Percentiles rank a stretch among this genome's conserved stretches.
Evolutionary conservation across 2,797 vertebrate species (phyloP).

Genomic region (Bovichtus variegatus): DNA sequence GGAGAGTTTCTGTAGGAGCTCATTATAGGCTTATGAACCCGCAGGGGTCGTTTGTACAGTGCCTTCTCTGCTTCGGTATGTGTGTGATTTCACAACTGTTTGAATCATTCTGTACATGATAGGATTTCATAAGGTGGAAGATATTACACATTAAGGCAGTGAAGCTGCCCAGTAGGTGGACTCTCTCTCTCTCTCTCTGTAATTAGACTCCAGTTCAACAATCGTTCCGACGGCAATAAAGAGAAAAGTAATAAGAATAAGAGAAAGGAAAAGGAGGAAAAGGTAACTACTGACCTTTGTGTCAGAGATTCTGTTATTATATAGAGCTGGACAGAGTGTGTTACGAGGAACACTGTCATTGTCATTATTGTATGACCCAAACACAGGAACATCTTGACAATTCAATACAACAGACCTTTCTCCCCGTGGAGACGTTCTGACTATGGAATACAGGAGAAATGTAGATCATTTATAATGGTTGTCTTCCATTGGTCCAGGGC

Average conservation of each 20-base stretch:
- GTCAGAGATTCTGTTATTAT: not conserved
- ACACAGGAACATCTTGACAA: conserved; percentile 21
- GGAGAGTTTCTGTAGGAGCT: conserved; percentile 49
- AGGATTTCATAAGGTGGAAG: conserved; percentile 11
- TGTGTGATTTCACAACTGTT: not conserved
- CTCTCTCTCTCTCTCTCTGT: not conserved
- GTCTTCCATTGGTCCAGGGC: not conserved
- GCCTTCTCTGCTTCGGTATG: not conserved
- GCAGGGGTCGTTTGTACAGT: conserved; percentile 27
- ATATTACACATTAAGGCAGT: not conserved
- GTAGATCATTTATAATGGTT: not conserved
- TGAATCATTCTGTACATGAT: conserved; percentile 5
- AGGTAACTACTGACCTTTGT: not conserved
- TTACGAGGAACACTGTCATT: not conserved
- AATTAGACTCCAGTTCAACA: not conserved
- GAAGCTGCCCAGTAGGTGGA: not conserved
- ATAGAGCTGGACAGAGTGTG: not conserved
- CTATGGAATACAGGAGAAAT: conserved; percentile 1
- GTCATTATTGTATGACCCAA: not conserved
- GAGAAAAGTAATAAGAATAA: not conserved
- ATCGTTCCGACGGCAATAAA: not conserved
- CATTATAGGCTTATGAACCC: conserved; percentile 50
- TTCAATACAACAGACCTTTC: not conserved
- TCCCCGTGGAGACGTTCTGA: conserved; percentile 7
- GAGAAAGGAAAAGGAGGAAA: not conserved